A percentile compares a stretch with the other conserved stretches of the same genome.
phyloP scores from a whole-genome alignment of 2,888 invertebrate genomes.

The Reticulitermes lucifugus region DNA sequence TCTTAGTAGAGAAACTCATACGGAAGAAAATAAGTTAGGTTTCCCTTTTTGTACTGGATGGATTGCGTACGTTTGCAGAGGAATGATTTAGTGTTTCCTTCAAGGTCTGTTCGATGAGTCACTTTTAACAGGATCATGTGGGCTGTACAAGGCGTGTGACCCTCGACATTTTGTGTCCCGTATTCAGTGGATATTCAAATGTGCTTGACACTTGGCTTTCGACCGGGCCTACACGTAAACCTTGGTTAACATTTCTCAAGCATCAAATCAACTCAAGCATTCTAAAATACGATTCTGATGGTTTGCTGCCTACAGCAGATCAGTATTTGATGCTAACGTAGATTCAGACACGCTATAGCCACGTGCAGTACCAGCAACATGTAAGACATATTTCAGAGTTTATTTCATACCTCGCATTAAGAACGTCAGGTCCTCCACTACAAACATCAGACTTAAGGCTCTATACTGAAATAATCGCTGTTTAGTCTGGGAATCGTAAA shows the following conservation, averaged over 20 bases:
- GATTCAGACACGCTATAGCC: no score
- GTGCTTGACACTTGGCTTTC: slow-evolving; percentile 20
- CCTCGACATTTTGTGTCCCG: slow-evolving; percentile 11
- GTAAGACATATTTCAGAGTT: no score
- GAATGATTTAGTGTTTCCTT: not conserved
- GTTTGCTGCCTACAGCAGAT: not conserved
- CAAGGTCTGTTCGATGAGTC: slow-evolving; percentile 1
- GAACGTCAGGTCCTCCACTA: no score
- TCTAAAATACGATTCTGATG: not conserved
- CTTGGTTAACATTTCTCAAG: not conserved
- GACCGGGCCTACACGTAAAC: slow-evolving; percentile 24
- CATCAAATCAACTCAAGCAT: not conserved
- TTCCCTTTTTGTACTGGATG: not conserved
- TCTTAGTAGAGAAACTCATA: not conserved
- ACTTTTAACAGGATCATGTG: slow-evolving; percentile 21
- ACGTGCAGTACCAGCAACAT: no score
- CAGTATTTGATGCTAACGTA: not conserved
- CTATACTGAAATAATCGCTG: no score
- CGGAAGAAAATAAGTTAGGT: not conserved
- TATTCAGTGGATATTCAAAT: not conserved
- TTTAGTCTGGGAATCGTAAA: no score
- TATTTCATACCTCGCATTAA: no score
- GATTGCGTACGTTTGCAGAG: not conserved
- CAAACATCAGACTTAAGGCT: no score
- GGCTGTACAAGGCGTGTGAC: slow-evolving; percentile 9